Conservation (phyloP, 2,113 vertebrate genomes). For the Motacilla tschutschensis region DNA sequence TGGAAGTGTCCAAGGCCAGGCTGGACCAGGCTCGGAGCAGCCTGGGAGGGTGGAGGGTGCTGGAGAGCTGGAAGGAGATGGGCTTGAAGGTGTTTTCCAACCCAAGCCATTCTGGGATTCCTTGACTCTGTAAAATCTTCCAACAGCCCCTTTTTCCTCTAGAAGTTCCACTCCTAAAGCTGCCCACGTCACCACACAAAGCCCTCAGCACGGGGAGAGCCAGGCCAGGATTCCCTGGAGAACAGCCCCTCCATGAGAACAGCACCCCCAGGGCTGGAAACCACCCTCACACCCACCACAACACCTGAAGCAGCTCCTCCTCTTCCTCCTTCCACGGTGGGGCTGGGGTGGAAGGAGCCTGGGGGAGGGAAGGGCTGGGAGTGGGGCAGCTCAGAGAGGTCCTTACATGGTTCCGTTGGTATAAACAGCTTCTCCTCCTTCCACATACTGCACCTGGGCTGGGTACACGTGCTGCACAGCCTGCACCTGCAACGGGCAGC, state of each 20-base stretch:
- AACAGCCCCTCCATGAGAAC: neutral
- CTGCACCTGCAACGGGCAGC: conserved; percentile 80
- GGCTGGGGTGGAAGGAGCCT: neutral
- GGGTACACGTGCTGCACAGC: conserved; percentile 90
- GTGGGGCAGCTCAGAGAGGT: neutral
- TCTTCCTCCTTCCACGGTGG: neutral
- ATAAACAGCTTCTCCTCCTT: conserved; percentile 90
- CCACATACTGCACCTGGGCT: conserved; percentile 93
- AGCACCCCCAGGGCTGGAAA: neutral
- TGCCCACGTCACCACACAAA: accelerated
- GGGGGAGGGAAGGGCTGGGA: neutral
- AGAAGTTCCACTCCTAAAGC: neutral
- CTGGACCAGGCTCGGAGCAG: accelerated
- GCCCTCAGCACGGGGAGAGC: neutral
- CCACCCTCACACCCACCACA: accelerated
- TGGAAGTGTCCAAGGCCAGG: neutral
- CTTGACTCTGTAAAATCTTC: neutral
- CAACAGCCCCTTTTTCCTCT: neutral
- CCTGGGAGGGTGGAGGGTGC: neutral
- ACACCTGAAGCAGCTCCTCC: neutral
- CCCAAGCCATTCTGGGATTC: neutral
- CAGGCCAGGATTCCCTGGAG: neutral
- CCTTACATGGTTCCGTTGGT: conserved; percentile 94
- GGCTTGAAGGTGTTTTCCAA: neutral
- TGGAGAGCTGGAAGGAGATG: neutral